Evolutionary conservation across 2,113 vertebrate genomes (phyloP).

Genomic region (Otocyon megalotis): DNA sequence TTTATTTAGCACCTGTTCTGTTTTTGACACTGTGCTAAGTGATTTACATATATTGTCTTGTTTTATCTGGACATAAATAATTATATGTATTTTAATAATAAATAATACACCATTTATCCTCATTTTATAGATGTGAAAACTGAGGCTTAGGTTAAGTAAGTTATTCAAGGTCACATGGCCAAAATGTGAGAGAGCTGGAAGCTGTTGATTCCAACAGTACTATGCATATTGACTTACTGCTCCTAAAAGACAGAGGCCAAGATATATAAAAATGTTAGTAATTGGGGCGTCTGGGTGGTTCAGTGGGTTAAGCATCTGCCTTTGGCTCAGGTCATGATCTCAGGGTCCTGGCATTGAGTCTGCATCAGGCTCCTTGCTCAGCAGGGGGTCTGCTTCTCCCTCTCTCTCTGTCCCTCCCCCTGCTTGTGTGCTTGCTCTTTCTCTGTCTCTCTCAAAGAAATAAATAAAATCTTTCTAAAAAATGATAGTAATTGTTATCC

Average conservation of each 20-base stretch:
- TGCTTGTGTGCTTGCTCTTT: no score
- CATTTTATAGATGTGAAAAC: slow-evolving; percentile 30
- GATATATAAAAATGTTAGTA: background rate
- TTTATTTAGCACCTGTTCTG: background rate
- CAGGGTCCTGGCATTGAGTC: no score
- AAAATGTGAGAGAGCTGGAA: background rate
- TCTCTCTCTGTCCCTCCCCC: no score
- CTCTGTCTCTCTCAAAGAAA: no score
- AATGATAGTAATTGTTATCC: background rate
- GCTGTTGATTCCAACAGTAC: background rate
- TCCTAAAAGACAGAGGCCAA: background rate
- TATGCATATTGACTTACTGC: background rate
- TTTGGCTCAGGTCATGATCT: no score
- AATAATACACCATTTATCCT: background rate
- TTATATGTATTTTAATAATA: background rate
- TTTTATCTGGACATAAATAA: background rate
- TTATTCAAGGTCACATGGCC: background rate
- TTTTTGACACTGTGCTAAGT: background rate
- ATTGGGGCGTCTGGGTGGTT: background rate
- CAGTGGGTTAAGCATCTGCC: no score
- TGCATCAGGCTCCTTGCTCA: no score
- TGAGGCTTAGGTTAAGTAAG: background rate
- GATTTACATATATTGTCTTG: background rate
- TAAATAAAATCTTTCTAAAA: no score
- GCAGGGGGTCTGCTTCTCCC: no score